Base-by-base conservation (phyloP, 1,140 invertebrate species). In the Euura lappo region DNA sequence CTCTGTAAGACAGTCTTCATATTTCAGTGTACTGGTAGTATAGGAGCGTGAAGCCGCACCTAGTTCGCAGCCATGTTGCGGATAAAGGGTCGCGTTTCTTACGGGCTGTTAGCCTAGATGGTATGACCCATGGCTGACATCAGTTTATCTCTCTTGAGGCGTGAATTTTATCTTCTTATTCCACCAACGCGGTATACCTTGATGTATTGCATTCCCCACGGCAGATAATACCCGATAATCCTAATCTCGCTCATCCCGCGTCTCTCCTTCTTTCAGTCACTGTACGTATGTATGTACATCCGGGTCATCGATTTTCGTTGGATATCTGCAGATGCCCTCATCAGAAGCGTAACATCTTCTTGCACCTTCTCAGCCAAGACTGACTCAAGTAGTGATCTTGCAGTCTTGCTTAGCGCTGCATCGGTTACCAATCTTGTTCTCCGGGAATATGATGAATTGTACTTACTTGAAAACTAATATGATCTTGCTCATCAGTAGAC, bases 71-170 rank as follows among this genome's bases (percentile, higher is more conserved):
- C 68, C 75, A 75, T 74, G 71, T 76, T 70, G 65, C 65, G 72
- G 72, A 74, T 69, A 64, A 68, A 42, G 71, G 46, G 46, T 75
- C 77, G 28, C 28, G 71, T 77, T 76, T 80, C 78, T 79, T 77
- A 79, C 73, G 73, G 75, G 70, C 73, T 76, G 78, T 77, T 80
- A 77, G 77, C 74, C 72, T 68, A 71, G 74, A 76, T 77, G 45
- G 72, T 69, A 79, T 74, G 78, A 79, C 70, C 76, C 71, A 76
- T 80, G 74, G 76, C 78, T 64, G 70, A 78, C 76, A 77, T 81
- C 77, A 76, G 75, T 67, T 80, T 80, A 80, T 79, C 80, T 76
- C 71, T 45, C 13, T 44, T 28, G 42, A 68, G 51, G 71, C 45
- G 64, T 76, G 71, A 80, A 80, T 78, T 74, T 74, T 77, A 80